Percentiles rank a stretch among this genome's conserved stretches.
Evolutionary conservation across 1,140 invertebrate genomes (phyloP).

Genomic region (Tyrophagus putrescentiae): DNA sequence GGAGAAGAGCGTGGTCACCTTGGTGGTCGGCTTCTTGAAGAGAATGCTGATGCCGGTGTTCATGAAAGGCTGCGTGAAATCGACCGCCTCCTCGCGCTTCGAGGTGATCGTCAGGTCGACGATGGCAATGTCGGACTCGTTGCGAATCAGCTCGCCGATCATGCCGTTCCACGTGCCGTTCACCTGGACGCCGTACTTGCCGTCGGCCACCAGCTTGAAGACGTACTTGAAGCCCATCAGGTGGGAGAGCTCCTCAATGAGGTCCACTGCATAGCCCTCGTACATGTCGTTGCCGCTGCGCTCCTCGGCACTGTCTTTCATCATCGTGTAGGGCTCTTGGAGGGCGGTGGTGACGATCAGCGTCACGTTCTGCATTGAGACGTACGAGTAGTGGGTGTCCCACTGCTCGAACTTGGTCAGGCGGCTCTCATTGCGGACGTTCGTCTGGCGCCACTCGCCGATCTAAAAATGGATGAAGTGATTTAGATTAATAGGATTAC

Average conservation of each 20-base stretch:
- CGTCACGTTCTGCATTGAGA: conserved; percentile 66
- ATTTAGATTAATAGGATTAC: too few relatives aligned
- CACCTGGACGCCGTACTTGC: conserved; percentile 36
- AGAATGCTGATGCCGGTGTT: conserved; percentile 56
- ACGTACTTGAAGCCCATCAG: conserved; percentile 59
- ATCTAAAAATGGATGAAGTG: not conserved
- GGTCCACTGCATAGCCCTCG: conserved; percentile 56
- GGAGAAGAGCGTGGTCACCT: conserved; percentile 77
- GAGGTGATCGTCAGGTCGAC: conserved; percentile 87
- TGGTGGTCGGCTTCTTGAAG: conserved; percentile 48
- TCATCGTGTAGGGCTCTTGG: conserved; percentile 29
- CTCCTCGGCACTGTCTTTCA: conserved; percentile 31
- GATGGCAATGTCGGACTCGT: conserved; percentile 70
- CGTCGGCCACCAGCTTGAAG: conserved; percentile 40
- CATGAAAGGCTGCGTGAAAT: conserved; percentile 93
- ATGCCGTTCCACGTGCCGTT: conserved; percentile 40
- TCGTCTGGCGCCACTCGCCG: conserved; percentile 6
- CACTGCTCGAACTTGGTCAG: not conserved
- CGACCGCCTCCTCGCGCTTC: conserved; percentile 69
- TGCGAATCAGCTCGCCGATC: conserved; percentile 27
- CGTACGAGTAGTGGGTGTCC: conserved; percentile 10
- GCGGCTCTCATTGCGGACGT: not conserved
- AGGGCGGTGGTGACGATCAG: conserved; percentile 76
- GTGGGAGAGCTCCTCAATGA: conserved; percentile 45
- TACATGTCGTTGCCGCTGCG: conserved; percentile 63